Conservation (phyloP, 2,888 invertebrate genomes). For the Pycnomerus fuliginosus region DNA sequence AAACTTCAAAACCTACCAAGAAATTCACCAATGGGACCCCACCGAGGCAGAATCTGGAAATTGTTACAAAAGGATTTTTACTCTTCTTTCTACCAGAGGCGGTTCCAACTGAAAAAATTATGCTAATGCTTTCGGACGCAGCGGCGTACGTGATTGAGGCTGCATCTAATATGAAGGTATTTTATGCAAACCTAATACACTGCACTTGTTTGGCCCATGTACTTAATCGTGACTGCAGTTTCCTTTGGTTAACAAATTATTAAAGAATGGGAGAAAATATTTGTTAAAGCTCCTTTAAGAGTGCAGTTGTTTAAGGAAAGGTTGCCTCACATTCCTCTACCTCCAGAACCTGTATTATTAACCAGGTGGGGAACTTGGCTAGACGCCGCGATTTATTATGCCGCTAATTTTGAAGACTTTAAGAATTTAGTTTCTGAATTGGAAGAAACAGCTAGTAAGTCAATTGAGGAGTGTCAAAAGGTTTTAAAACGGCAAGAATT, state of each 20-base stretch:
- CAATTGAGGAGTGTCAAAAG: not conserved
- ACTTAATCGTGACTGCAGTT: constrained; percentile 31
- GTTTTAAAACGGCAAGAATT: not conserved
- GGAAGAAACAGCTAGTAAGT: not conserved
- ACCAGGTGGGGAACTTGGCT: constrained; percentile 40
- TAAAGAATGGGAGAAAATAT: constrained; percentile 34
- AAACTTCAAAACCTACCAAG: not conserved
- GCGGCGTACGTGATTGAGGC: constrained; percentile 35
- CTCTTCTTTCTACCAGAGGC: constrained; percentile 4
- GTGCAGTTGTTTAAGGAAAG: constrained; percentile 35
- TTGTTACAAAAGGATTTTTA: not conserved
- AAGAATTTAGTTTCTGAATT: not conserved
- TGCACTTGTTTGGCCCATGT: constrained; percentile 40
- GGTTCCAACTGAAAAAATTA: constrained; percentile 12
- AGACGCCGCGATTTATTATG: constrained; percentile 34
- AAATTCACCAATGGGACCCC: not conserved
- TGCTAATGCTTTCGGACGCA: constrained; percentile 23
- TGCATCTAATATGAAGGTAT: constrained; percentile 28
- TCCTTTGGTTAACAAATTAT: constrained; percentile 32
- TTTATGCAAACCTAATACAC: constrained; percentile 36
- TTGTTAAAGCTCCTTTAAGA: too few relatives aligned
- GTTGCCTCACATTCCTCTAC: constrained; percentile 32
- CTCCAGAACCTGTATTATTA: constrained; percentile 38
- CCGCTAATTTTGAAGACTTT: constrained; percentile 21
- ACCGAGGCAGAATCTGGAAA: not conserved